phyloP scores from a whole-genome alignment of 2,113 vertebrate species.

The Hyperoodon ampullatus region DNA sequence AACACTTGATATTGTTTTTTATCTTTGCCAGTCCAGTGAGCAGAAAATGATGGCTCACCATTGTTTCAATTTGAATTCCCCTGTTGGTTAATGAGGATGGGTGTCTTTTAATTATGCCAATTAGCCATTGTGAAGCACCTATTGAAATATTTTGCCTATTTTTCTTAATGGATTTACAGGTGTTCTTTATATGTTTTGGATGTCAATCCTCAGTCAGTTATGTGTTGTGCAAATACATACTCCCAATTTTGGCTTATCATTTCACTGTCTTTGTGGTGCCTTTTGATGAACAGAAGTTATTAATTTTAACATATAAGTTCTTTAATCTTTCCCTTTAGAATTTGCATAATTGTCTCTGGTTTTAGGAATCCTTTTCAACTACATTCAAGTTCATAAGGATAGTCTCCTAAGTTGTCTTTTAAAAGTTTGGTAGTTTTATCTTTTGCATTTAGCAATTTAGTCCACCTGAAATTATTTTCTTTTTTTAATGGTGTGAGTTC shows the following conservation, averaged over 20 bases:
- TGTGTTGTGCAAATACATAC: background rate
- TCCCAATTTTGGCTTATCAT: background rate
- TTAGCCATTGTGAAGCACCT: background rate
- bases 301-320: background rate
- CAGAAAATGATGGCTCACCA: background rate
- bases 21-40: background rate
- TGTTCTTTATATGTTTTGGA: background rate
- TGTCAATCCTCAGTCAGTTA: background rate
- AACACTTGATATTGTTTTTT: background rate
- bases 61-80: background rate
- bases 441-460: background rate
- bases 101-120: background rate
- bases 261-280: background rate
- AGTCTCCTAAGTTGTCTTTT: background rate
- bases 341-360: background rate
- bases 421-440: background rate
- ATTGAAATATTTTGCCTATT: background rate
- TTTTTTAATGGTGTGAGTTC: background rate
- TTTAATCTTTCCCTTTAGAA: background rate
- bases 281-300: background rate
- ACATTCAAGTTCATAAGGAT: background rate
- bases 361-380: background rate
- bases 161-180: background rate
- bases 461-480: background rate
- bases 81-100: background rate